Base-by-base conservation (phyloP, 2,113 vertebrate genomes). In the Cariama cristata region DNA sequence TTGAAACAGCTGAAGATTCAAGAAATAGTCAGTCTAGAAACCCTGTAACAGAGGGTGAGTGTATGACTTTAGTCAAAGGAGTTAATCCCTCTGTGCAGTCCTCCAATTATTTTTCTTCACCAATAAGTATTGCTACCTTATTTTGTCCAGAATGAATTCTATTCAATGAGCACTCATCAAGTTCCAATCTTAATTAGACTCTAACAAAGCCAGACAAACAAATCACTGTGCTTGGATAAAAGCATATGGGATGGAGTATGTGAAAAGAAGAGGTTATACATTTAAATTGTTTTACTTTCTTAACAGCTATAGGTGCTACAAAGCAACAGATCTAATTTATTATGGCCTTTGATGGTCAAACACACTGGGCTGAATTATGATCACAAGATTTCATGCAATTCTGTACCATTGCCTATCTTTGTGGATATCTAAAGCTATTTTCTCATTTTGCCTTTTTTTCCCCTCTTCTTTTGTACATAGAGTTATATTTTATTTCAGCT, bases 201-300 rank as follows among this genome's bases (percentile, higher is more conserved):
- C 79, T 74, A 88, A 95, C 82, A 97, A 97, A 97, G 90, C 86
- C 91, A 95, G 92, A 94, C 91, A 96, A 97, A 96, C 88, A 93
- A 93, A 93, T 93, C 77, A 72, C 94, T 95, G 30, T 91, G 73
- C 81, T 95, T 93, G 45, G 79, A 83, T 93, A 92, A 92, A 94
- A 42, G 58, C 76, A 77, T 82, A 86, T 90, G 71, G 89, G 53
- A 64, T 89, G 56, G 60, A 95, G 86, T 47, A 9, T 14, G 2
- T 87, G 77, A 95, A 95, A 97, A 92, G 80, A 93, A 94, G 73
- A 93, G 47, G 69, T 80, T 92, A 77, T 81, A 83, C 50, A 73
- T 93, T 95, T 66, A 93, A 92, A 92, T 79, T 32, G 33, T 90
- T 96, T 90, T 87, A 68, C 62, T 92, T 95, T 81, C 86, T 87